Base-by-base conservation (phyloP, 37 sponge, comb jelly and placozoan genomes). In the Dysidea cf. avara region DNA sequence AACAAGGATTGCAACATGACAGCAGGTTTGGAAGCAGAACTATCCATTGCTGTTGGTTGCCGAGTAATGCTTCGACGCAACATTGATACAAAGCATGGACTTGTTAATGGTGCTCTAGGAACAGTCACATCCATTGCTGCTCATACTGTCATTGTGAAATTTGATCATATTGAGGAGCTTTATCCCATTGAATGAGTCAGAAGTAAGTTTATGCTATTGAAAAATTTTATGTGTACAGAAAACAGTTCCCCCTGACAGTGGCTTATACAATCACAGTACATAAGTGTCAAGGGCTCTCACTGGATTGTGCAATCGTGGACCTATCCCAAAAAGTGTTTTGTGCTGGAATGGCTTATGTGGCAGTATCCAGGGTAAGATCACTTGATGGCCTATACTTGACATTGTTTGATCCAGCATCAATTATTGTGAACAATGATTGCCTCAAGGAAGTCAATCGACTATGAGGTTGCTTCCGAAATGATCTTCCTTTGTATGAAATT, bases 41-140 rank as follows among this genome's bases (percentile, higher is more conserved):
- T 81, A 7, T 7, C 46, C 14, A 59, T 88, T 11, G 81, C 76
- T 30, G 77, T 80, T 20, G 90, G 90, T 17, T 76, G 74, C 7
- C 66, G 77, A 12, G 84, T 89, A 43, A 89, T 89, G 85, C 66
- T 84, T 18, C 66, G 90, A 9, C 50, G 76, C 6, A 84, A 90
- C 68, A 58, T 89, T 11, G 67, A 80, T 61, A 75, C 65, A 12
- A 34, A 63, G 11, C 13, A 20, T 30, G 75, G 68, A 43, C 76
- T 89, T 37, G 78, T 89, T 12, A 89, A 89, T 58, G 84, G 90
- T 24, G 72, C 72, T 28, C 29, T 80, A 43, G 90, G 84, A 14
- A 80, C 69, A 1, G 66, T 89, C 2, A 18, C 39, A 26, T 25
- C 29, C 18, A 67, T 85, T 0, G 33, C 30, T 12, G 14, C 40